Percentiles rank a stretch among this genome's conserved stretches.
phyloP scores from a whole-genome alignment of 2,888 invertebrate genomes.

The Xanthostigma xanthostigma region DNA sequence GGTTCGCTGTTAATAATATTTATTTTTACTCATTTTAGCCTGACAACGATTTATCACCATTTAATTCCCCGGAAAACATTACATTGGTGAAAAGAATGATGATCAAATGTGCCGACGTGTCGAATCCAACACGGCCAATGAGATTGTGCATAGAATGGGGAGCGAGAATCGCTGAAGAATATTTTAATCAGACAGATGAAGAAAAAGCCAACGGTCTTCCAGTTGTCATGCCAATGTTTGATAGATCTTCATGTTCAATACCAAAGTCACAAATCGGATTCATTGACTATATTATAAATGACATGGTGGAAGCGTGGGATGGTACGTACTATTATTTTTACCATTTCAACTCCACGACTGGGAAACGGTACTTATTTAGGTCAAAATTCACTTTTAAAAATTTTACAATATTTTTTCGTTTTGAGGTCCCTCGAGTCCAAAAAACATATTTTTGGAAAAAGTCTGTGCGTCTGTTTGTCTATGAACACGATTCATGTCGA shows the following conservation, averaged over 20 bases:
- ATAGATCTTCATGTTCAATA: constrained; percentile 85
- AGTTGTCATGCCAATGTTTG: constrained; percentile 98
- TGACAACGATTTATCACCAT: constrained; percentile 16
- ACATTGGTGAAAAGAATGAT: constrained; percentile 86
- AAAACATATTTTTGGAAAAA: too few species aligned
- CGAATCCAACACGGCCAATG: constrained; percentile 86
- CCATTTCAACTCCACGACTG: background rate
- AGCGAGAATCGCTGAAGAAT: constrained; percentile 89
- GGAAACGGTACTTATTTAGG: too few species aligned
- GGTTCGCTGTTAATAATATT: too few species aligned
- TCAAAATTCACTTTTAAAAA: too few species aligned
- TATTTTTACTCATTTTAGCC: background rate
- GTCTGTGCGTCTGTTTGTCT: too few species aligned
- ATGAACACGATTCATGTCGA: too few species aligned
- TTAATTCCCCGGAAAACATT: constrained; percentile 63
- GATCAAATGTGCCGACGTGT: constrained; percentile 97
- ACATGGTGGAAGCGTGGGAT: constrained; percentile 97
- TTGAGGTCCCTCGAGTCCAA: too few species aligned
- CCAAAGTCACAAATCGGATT: constrained; percentile 97
- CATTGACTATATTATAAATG: constrained; percentile 92
- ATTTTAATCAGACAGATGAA: constrained; percentile 94
- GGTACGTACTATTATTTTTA: constrained; percentile 36
- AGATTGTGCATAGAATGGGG: constrained; percentile 85
- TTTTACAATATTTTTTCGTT: too few species aligned
- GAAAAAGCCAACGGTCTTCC: constrained; percentile 80